phyloP scores from a whole-genome alignment of 2,113 vertebrate species.

The Piprites chloris region DNA sequence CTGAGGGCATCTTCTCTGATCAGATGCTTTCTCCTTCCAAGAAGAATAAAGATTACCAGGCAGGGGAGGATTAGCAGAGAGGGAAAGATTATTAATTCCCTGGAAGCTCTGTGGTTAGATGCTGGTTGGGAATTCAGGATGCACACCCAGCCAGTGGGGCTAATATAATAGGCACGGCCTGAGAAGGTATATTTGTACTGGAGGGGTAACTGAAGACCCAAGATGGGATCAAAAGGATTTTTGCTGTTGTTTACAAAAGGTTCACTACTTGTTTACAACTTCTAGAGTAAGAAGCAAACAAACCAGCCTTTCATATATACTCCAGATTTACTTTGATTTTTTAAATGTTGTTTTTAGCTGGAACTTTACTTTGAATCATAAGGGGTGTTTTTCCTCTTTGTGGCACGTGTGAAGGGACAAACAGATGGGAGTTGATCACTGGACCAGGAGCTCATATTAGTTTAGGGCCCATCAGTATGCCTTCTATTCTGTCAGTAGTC shows the following conservation, averaged over 20 bases:
- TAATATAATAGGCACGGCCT: fast-evolving
- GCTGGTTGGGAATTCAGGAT: neutral
- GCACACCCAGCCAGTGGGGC: neutral
- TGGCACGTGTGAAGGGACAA: neutral
- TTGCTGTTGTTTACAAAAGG: neutral
- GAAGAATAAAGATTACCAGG: neutral
- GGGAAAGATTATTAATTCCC: neutral
- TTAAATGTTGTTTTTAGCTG: neutral
- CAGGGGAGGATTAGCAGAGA: neutral
- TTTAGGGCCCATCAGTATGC: neutral
- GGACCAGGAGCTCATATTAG: neutral
- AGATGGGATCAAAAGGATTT: neutral
- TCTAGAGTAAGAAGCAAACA: neutral
- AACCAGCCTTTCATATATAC: neutral
- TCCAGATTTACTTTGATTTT: neutral
- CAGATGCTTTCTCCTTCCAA: neutral
- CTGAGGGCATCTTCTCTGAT: neutral
- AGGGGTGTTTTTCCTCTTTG: neutral
- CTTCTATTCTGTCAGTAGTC: neutral
- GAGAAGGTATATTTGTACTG: neutral
- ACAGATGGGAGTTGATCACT: neutral
- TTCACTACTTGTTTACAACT: neutral
- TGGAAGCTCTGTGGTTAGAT: neutral
- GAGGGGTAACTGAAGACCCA: neutral
- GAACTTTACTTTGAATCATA: neutral